A percentile compares a stretch with the other conserved stretches of the same genome.
phyloP scores from a whole-genome alignment of 2,888 invertebrate species.

The Hirtodrosophila trivittata region DNA sequence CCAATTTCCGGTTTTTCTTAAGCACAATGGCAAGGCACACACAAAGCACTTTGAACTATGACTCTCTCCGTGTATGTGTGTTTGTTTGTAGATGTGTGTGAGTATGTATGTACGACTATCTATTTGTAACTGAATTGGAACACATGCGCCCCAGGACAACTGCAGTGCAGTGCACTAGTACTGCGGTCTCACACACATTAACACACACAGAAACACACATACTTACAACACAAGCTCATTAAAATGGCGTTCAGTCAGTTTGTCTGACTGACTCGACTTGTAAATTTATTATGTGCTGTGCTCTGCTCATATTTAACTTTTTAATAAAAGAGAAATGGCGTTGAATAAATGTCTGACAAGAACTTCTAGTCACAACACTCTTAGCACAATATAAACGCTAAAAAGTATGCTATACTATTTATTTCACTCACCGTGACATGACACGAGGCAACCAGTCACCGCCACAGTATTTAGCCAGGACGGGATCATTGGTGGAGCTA shows the following conservation, averaged over 20 bases:
- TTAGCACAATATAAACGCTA: too few species aligned
- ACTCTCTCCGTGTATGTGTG: slow-evolving; percentile 2
- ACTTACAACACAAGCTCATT: slow-evolving; percentile 60
- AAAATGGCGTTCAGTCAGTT: slow-evolving; percentile 70
- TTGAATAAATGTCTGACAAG: slow-evolving; percentile 66
- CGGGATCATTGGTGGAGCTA: slow-evolving; percentile 91
- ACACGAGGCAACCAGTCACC: slow-evolving; percentile 93
- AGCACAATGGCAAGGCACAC: slow-evolving; percentile 68
- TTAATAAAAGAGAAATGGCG: slow-evolving; percentile 71
- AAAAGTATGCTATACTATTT: slow-evolving; percentile 8
- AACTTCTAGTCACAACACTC: slow-evolving; percentile 23
- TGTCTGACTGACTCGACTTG: slow-evolving; percentile 39
- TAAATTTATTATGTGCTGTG: slow-evolving; percentile 67
- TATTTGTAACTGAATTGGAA: slow-evolving; percentile 73
- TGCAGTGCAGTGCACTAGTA: slow-evolving; percentile 76
- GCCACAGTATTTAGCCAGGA: slow-evolving; percentile 94
- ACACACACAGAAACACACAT: too few species aligned
- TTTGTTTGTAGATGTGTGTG: slow-evolving; percentile 13
- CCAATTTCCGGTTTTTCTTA: slow-evolving; percentile 80
- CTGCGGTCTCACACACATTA: slow-evolving; percentile 30
- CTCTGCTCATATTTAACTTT: slow-evolving; percentile 67
- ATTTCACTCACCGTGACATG: slow-evolving; percentile 85
- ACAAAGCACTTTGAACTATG: slow-evolving; percentile 42
- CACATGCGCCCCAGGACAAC: slow-evolving; percentile 76
- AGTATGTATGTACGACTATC: slow-evolving; percentile 28